Evolutionary conservation across 2,888 invertebrate species (phyloP).

Genomic region (Xanthia icteritia): DNA sequence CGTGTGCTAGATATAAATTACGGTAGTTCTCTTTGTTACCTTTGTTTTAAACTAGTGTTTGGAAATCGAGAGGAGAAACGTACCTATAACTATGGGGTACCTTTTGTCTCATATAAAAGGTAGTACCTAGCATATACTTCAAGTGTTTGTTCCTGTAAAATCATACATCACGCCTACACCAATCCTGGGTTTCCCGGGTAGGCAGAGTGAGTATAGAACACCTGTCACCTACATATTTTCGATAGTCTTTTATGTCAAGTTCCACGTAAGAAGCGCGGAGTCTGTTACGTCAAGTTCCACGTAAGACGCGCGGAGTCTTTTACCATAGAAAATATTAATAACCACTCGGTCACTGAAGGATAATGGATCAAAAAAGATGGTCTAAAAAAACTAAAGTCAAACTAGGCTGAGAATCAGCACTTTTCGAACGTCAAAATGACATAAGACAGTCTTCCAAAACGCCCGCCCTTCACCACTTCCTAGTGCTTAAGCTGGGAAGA

Average conservation of each 20-base stretch:
- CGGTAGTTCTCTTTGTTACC: slow-evolving; percentile 34
- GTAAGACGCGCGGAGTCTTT: neutral
- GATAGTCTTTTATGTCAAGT: neutral
- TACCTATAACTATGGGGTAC: neutral
- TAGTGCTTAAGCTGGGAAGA: no score
- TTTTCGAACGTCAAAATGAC: no score
- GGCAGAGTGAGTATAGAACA: neutral
- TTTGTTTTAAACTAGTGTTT: slow-evolving; percentile 25
- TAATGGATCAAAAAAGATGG: no score
- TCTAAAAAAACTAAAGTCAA: neutral
- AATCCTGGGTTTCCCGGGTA: neutral
- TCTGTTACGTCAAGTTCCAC: neutral
- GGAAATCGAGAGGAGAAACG: neutral
- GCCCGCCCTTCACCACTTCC: no score
- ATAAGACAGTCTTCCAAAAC: no score
- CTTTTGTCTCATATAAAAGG: neutral
- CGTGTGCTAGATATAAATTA: slow-evolving; percentile 43
- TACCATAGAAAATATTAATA: neutral
- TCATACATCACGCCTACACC: neutral
- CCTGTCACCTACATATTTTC: neutral
- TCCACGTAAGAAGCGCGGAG: neutral
- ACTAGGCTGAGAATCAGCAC: no score
- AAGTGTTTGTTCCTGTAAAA: neutral
- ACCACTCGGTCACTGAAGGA: neutral
- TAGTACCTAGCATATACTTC: neutral